These are phyloP conservation scores for Actinemys pallida DNA, from an alignment of 2,113 vertebrate genomes.

Conservation along the genomic window DNA sequence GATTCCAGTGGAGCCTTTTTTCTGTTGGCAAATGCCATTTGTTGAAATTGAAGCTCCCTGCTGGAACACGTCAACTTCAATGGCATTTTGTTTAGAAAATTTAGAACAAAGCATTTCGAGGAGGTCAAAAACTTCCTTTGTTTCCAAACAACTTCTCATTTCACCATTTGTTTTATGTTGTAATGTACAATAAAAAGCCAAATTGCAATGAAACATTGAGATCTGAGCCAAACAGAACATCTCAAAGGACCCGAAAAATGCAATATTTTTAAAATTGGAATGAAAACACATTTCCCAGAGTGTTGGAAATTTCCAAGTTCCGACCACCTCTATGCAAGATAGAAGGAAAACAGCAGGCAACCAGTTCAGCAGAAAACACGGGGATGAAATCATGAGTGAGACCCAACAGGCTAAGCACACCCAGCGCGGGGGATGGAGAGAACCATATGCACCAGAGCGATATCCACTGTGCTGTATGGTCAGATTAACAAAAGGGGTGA, in stretches of 20 bases:
- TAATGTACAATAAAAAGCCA: background rate
- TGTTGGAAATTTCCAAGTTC: background rate
- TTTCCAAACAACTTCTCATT: background rate
- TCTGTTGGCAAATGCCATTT: background rate
- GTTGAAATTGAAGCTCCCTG: background rate
- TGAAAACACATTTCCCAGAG: background rate
- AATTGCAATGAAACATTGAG: background rate
- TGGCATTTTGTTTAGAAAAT: background rate
- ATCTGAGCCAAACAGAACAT: background rate
- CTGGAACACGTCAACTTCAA: background rate
- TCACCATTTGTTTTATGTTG: background rate
- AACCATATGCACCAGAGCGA: background rate
- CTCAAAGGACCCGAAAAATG: background rate
- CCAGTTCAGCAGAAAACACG: background rate
- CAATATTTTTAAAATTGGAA: background rate
- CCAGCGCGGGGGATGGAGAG: fast-evolving
- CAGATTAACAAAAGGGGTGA: background rate
- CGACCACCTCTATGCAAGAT: background rate
- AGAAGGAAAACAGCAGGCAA: background rate
- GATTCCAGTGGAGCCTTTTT: background rate
- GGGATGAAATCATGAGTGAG: background rate
- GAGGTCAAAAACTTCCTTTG: background rate
- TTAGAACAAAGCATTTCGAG: background rate
- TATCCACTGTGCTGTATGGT: background rate
- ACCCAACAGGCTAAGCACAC: background rate